These are phyloP conservation scores for Beroe forskalii DNA, from an alignment of 37 sponge, comb jelly and placozoan species.

Conservation along the genomic window DNA sequence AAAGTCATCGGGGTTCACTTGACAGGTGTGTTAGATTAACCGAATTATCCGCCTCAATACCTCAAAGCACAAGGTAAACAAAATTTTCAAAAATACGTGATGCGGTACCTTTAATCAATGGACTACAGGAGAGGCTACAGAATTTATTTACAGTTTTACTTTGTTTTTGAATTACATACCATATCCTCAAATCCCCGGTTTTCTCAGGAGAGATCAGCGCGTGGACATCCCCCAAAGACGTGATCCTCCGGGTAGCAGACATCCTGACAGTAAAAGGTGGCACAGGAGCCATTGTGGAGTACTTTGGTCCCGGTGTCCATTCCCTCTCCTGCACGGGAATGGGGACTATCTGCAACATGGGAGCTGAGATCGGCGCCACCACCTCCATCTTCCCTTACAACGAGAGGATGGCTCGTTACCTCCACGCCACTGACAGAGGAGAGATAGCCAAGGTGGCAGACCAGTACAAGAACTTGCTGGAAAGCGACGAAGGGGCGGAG, in stretches of 20 bases:
- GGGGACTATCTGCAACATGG: slow-evolving; percentile 99
- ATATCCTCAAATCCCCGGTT: no score
- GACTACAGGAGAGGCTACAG: no score
- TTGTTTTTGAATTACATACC: no score
- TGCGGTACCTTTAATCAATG: no score
- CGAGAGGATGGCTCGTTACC: slow-evolving; percentile 85
- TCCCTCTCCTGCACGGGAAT: slow-evolving; percentile 99
- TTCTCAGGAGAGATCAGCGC: slow-evolving; percentile 75
- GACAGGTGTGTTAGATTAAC: no score
- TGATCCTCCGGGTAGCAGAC: slow-evolving; percentile 75
- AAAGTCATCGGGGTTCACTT: slow-evolving; percentile 94
- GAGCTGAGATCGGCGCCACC: slow-evolving; percentile 99
- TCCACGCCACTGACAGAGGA: slow-evolving; percentile 85
- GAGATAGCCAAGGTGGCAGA: slow-evolving; percentile 83
- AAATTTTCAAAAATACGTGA: no score
- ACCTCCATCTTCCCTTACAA: slow-evolving; percentile 98
- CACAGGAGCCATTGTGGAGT: slow-evolving; percentile 98
- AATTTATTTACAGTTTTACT: no score
- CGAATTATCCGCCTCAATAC: no score
- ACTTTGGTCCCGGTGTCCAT: slow-evolving; percentile 95
- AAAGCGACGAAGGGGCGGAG: slow-evolving; percentile 84
- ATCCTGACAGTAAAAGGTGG: slow-evolving; percentile 97
- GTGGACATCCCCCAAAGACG: slow-evolving; percentile 95
- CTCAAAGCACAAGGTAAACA: no score
- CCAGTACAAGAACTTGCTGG: slow-evolving; percentile 70